Evolutionary conservation across 2,113 vertebrate genomes (phyloP).

Genomic region (Zapornia atra): DNA sequence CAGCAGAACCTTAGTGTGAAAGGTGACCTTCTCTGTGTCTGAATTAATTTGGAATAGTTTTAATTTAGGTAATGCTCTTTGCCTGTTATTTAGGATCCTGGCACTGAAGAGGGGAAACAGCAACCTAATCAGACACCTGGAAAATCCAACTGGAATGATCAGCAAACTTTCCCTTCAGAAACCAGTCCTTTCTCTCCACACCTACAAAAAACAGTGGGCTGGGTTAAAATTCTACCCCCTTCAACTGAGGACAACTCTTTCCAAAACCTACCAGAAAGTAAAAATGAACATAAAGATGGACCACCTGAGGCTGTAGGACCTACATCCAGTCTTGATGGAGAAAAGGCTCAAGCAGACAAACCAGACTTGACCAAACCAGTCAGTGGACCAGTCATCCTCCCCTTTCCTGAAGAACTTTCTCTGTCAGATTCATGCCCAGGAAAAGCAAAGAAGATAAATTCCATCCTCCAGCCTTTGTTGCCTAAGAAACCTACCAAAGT

Average conservation of each 20-base stretch:
- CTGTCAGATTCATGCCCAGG: slow-evolving; percentile 66
- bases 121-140: neutral
- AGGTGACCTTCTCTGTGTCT: neutral
- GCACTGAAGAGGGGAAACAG: neutral
- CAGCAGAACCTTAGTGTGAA: neutral
- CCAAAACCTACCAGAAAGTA: neutral
- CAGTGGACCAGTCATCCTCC: slow-evolving; percentile 17
- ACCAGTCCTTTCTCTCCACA: neutral
- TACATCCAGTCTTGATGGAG: neutral
- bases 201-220: slow-evolving; percentile 21
- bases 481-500: neutral
- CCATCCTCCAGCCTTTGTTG: slow-evolving; percentile 24
- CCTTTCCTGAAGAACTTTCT: slow-evolving; percentile 56
- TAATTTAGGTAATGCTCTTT: neutral
- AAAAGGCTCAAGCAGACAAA: neutral
- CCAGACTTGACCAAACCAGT: neutral
- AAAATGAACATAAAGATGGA: neutral
- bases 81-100: neutral
- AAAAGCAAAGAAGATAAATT: neutral
- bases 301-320: neutral
- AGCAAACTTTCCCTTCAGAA: neutral
- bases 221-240: slow-evolving; percentile 28
- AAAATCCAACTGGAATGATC: neutral
- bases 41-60: neutral
- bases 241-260: neutral